phyloP scores from a whole-genome alignment of 2,113 vertebrate species.

The Ptyas mucosa region DNA sequence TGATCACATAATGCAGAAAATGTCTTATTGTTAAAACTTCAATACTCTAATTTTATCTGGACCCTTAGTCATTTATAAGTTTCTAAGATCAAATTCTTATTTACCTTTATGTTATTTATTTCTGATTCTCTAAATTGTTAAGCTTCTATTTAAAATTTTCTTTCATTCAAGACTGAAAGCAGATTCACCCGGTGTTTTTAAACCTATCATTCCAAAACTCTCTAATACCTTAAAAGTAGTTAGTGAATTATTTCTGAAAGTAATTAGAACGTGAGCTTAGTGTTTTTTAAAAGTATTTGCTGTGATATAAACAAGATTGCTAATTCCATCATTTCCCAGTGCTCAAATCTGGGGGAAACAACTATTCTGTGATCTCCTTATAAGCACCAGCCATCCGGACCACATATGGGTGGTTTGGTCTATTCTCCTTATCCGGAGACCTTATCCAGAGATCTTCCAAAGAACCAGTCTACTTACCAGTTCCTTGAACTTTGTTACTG shows the following conservation, averaged over 20 bases:
- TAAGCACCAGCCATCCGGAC: not conserved
- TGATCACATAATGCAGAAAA: not conserved
- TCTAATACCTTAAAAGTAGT: not conserved
- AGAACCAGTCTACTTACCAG: not conserved
- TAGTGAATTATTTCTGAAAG: not conserved
- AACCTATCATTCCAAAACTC: not conserved
- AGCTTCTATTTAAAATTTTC: not conserved
- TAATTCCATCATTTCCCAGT: not conserved
- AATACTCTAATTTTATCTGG: not conserved
- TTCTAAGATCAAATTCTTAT: not conserved
- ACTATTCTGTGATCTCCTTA: not conserved
- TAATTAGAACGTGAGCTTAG: not conserved
- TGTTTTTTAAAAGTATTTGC: not conserved
- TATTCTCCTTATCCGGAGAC: not conserved
- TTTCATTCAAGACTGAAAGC: not conserved
- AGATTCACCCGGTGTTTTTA: not conserved
- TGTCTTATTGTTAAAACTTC: not conserved
- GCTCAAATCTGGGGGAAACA: not conserved
- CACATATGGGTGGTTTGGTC: not conserved
- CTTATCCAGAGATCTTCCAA: not conserved
- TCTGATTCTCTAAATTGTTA: not conserved
- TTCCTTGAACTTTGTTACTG: not conserved
- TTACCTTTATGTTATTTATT: not conserved
- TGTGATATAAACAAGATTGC: not conserved
- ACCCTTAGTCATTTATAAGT: not conserved